Conservation (phyloP, 2,113 vertebrate genomes). For the Parotia lawesii region DNA sequence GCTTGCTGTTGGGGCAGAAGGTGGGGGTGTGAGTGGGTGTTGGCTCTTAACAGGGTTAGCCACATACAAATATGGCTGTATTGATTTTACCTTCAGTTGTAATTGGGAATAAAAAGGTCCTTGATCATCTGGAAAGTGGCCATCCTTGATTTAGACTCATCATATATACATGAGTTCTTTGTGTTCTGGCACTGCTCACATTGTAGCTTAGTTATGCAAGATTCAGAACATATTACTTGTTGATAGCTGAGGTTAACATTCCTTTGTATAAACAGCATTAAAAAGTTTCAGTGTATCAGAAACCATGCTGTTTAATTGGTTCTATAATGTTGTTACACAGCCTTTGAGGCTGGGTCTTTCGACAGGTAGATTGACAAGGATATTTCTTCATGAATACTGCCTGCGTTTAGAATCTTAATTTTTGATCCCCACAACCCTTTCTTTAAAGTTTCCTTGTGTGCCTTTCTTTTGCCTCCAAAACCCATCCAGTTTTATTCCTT, state of each 20-base stretch:
- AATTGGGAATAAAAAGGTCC: neutral
- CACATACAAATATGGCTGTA: neutral
- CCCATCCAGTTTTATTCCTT: neutral
- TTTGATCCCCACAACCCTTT: neutral
- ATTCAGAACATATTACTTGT: neutral
- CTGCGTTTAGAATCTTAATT: neutral
- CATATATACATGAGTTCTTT: neutral
- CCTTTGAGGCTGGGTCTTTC: neutral
- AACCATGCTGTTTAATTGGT: neutral
- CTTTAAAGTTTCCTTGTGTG: neutral
- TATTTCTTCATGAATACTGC: neutral
- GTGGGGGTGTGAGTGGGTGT: rapidly evolving
- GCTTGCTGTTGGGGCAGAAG: neutral
- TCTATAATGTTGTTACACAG: neutral
- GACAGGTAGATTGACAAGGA: neutral
- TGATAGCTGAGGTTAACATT: neutral
- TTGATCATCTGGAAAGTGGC: neutral
- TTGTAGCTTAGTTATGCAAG: neutral
- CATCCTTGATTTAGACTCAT: neutral
- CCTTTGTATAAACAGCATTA: neutral
- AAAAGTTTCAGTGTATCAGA: neutral
- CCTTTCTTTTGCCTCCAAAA: neutral
- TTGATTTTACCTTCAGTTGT: neutral
- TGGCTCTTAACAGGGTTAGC: neutral
- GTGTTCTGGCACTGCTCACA: neutral